A percentile compares a stretch with the other conserved stretches of the same genome.
Conservation (phyloP, 2,888 invertebrate genomes). For the Caenorhabditis panamensis region DNA sequence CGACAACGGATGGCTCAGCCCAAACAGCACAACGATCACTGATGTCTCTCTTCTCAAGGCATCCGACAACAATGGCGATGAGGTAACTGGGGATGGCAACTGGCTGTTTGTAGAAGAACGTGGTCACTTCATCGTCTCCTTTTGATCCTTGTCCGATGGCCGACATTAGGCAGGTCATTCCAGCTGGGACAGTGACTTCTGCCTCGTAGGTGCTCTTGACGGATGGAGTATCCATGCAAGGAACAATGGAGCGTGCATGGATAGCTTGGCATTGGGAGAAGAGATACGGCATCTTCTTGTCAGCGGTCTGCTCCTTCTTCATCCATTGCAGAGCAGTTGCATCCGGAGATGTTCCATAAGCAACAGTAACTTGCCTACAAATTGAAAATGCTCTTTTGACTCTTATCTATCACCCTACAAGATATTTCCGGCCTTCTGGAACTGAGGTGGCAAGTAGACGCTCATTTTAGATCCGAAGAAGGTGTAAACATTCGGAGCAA, state of each 20-base stretch:
- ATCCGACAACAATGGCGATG: slow-evolving; percentile 92
- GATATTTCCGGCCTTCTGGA: slow-evolving; percentile 60
- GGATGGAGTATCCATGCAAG: slow-evolving; percentile 95
- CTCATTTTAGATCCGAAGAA: slow-evolving; percentile 74
- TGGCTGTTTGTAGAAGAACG: slow-evolving; percentile 82
- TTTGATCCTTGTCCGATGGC: slow-evolving; percentile 83
- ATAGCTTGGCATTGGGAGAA: slow-evolving; percentile 78
- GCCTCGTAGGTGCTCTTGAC: slow-evolving; percentile 92
- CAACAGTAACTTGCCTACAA: slow-evolving; percentile 68
- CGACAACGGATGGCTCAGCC: slow-evolving; percentile 91
- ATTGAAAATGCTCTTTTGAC: background rate
- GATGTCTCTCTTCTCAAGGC: slow-evolving; percentile 84
- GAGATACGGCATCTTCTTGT: slow-evolving; percentile 84
- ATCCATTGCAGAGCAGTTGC: slow-evolving; percentile 91
- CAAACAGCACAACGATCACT: slow-evolving; percentile 87
- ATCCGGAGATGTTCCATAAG: slow-evolving; percentile 74
- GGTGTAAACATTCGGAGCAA: slow-evolving; percentile 71
- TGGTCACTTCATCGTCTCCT: slow-evolving; percentile 67
- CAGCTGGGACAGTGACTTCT: slow-evolving; percentile 86
- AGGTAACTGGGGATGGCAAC: slow-evolving; percentile 93
- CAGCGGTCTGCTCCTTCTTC: slow-evolving; percentile 90
- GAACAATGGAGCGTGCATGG: slow-evolving; percentile 85
- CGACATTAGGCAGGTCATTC: slow-evolving; percentile 91
- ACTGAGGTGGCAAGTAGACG: slow-evolving; percentile 65
- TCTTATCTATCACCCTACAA: slow-evolving; percentile 39